phyloP scores from a whole-genome alignment of 2,888 invertebrate species.

The Drymonia ruficornis region DNA sequence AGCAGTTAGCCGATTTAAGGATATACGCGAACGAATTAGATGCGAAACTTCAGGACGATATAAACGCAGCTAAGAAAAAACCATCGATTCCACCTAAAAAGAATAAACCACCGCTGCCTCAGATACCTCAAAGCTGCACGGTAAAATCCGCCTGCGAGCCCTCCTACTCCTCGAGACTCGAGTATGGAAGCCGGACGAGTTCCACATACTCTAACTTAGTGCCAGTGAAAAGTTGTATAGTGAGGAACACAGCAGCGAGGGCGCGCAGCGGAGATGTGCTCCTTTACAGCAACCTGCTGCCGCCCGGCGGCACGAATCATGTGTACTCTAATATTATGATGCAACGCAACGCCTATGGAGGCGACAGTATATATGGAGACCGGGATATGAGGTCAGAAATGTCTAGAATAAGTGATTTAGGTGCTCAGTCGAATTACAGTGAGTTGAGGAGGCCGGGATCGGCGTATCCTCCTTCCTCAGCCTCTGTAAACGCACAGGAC shows the following conservation, averaged over 20 bases:
- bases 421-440: conserved; percentile 86
- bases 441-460: conserved; percentile 85
- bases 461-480: conserved; percentile 81
- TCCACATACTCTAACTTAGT: conserved; percentile 80
- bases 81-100: conserved; percentile 80
- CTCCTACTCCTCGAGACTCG: conserved; percentile 90
- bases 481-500: conserved; percentile 80
- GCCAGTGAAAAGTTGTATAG: conserved; percentile 81
- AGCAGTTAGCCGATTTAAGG: conserved; percentile 75
- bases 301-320: conserved; percentile 79
- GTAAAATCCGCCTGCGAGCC: conserved; percentile 90
- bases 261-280: conserved; percentile 75
- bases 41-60: conserved; percentile 79
- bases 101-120: conserved; percentile 74
- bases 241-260: conserved; percentile 68
- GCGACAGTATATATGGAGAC: conserved; percentile 80
- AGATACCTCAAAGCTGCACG: conserved; percentile 91
- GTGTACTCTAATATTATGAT: conserved; percentile 77
- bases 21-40: conserved; percentile 80
- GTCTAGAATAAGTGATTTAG: conserved; percentile 78
- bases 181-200: conserved; percentile 74
- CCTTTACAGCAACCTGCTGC: conserved; percentile 76
- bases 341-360: conserved; percentile 72
- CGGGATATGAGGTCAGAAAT: conserved; percentile 71
- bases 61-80: conserved; percentile 76